Base-by-base conservation (phyloP, 2,797 vertebrate genomes). In the Selene dorsalis region DNA sequence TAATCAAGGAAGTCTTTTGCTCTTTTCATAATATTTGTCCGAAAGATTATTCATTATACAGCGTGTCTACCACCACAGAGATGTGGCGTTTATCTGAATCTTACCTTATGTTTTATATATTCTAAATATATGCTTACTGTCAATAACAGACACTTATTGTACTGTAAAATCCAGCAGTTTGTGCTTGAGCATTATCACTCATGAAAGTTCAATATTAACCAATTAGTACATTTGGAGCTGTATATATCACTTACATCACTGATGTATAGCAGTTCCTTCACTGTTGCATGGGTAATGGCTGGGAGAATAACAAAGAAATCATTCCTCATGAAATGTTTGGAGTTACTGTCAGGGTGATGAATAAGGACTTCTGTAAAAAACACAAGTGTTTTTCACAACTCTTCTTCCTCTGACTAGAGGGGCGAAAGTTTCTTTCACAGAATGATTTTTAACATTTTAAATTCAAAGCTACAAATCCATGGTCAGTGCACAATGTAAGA, bases 321-420 rank as follows among this genome's bases (percentile, higher is more conserved):
- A 86, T 92, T 92, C 80, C 78, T 93, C 89, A 90, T 86, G 85
- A 86, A 83, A 73, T 75, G 82, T 91, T 86, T 88, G 76, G 69
- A 82, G 79, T 69, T 87, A 47, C 80, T 78, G 86, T 85, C 82
- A 80, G 77, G 75, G 70, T 77, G 88, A 88, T 78, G 82, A 87
- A 89, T 88, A 79, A 69, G 58, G 66, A 62, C 67, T 77, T 80
- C 91, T 82, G 75, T 81, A 88, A 88, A 88, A 88, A 80, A 79
- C 79, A 80, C 12, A 82, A 81, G 82, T 68, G 69, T 75, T 82
- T 77, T 65, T 85, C 73, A 53, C 69, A 57, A 73, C 43, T 75
- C 56, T 62, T 7, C 52, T 60, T 35, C 30, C 30, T 75, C 58
- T 86, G 80, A 75, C 88, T 50, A 4, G 68, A 84, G 74, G 87